Evolutionary conservation across 2,113 vertebrate genomes (phyloP).

Genomic region (Cyprinodon tularosa): DNA sequence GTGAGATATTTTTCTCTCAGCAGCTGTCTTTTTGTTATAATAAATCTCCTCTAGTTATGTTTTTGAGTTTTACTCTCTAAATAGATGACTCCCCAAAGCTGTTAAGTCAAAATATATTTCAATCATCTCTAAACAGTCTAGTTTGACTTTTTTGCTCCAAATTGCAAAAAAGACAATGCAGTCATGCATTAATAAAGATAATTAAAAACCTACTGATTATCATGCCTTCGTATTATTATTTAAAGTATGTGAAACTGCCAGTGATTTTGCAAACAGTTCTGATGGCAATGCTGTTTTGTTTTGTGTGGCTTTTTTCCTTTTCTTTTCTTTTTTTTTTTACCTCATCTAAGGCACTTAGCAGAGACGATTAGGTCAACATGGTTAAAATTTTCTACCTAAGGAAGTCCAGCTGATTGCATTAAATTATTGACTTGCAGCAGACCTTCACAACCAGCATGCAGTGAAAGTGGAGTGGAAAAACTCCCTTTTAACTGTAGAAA

Average conservation of each 20-base stretch:
- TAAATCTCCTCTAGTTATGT: slow-evolving; percentile 10
- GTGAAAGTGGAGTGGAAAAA: too few species aligned
- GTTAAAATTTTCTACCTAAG: too few species aligned
- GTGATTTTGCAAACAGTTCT: neutral
- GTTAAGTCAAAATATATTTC: neutral
- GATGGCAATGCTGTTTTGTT: too few species aligned
- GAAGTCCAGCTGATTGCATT: too few species aligned
- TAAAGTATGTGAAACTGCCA: neutral
- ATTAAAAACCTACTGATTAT: neutral
- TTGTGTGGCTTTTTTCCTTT: too few species aligned
- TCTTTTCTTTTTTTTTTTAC: too few species aligned
- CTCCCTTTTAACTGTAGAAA: too few species aligned
- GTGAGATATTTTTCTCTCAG: slow-evolving; percentile 16
- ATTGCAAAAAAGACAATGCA: neutral
- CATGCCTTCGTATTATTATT: neutral
- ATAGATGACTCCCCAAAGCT: neutral
- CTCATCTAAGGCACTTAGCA: too few species aligned
- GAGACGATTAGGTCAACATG: too few species aligned
- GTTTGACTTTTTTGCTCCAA: neutral
- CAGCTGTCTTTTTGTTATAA: slow-evolving; percentile 4
- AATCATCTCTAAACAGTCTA: neutral
- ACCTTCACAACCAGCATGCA: too few species aligned
- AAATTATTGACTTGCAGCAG: too few species aligned
- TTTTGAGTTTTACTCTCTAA: neutral
- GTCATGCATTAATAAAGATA: too few species aligned